Evolutionary conservation across 2,797 vertebrate genomes (phyloP), one percentile per base, ranked within the genome.

Genomic region (Ibycter americanus): DNA sequence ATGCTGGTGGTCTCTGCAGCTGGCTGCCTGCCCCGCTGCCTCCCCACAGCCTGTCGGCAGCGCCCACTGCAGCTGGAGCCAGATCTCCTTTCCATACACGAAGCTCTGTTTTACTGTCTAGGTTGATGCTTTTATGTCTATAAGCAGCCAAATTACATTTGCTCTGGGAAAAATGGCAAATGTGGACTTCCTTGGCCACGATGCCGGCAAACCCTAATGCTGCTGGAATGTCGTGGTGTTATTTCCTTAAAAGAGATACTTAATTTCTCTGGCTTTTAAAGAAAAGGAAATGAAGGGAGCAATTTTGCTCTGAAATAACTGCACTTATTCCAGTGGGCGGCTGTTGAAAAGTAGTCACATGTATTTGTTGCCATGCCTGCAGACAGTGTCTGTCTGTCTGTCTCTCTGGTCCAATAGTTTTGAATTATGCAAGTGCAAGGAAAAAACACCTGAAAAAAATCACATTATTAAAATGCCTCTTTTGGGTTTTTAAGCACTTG

Each of bases 301-400:
- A 89, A 70, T 93, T 96, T 89, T 76, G 38, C 77, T 86, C 56
- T 71, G 94, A 89, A 83, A 71, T 91, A 87, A 89, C 89, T 93
- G 73, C 93, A 83, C 67, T 97, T 93, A 92, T 49, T 95, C 83
- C 88, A 89, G 86, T 78, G 81, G 87, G 84, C 0, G 21, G 87
- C 90, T 95, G 78, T 59, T 93, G 81, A 91, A 87, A 95, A 93
- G 83, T 42, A 92, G 81, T 92, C 79, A 54, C 81, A 92, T 92
- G 92, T 96, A 76, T 87, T 80, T 95, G 93, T 96, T 95, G 78
- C 96, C 81, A 92, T 92, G 93, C 88, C 95, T 94, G 92, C 92
- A 96, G 92, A 95, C 92, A 80, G 59, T 38, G 87, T 87, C 87
- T 93, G 89, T 95, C 93, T 92, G 92, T 96, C 91, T 91, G 79